Evolutionary conservation across 2,113 vertebrate genomes (phyloP).

Genomic region (Polypterus senegalus): DNA sequence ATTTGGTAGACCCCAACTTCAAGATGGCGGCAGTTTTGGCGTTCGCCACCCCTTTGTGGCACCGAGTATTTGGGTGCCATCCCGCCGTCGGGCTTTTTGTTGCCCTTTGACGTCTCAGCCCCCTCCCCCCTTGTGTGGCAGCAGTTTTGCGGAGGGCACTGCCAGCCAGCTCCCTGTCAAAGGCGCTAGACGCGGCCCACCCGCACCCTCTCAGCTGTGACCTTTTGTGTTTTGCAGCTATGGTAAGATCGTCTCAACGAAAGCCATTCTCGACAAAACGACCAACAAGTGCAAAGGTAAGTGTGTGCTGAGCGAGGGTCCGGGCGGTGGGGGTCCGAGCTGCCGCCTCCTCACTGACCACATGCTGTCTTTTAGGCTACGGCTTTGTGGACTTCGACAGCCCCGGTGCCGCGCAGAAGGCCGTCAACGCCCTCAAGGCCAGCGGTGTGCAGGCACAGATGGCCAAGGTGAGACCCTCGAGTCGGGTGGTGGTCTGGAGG

Average conservation of each 20-base stretch:
- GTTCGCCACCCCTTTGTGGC: too few relatives aligned
- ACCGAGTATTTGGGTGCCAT: too few relatives aligned
- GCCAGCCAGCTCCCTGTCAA: too few relatives aligned
- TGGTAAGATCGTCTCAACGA: slow-evolving; percentile 87
- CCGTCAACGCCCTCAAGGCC: slow-evolving; percentile 72
- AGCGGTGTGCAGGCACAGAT: slow-evolving; percentile 85
- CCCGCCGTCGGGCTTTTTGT: too few relatives aligned
- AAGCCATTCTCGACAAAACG: slow-evolving; percentile 84
- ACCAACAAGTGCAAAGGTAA: slow-evolving; percentile 93
- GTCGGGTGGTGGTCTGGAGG: background rate
- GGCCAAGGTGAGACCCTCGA: slow-evolving; percentile 68
- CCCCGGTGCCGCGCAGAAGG: slow-evolving; percentile 73
- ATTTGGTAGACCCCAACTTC: too few relatives aligned
- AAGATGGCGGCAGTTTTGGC: too few relatives aligned
- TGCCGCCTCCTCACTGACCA: background rate
- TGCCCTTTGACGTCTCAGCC: too few relatives aligned
- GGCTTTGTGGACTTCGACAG: slow-evolving; percentile 90
- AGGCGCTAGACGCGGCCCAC: too few relatives aligned
- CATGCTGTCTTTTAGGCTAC: slow-evolving; percentile 53
- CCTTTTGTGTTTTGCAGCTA: slow-evolving; percentile 48
- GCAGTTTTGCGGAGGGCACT: background rate
- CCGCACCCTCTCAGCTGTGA: background rate
- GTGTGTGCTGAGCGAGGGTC: slow-evolving; percentile 6
- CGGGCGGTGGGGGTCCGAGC: background rate
- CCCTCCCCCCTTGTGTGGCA: background rate